Base-by-base conservation (phyloP, 37 sponge, comb jelly and placozoan genomes). In the Agelas oroides region DNA sequence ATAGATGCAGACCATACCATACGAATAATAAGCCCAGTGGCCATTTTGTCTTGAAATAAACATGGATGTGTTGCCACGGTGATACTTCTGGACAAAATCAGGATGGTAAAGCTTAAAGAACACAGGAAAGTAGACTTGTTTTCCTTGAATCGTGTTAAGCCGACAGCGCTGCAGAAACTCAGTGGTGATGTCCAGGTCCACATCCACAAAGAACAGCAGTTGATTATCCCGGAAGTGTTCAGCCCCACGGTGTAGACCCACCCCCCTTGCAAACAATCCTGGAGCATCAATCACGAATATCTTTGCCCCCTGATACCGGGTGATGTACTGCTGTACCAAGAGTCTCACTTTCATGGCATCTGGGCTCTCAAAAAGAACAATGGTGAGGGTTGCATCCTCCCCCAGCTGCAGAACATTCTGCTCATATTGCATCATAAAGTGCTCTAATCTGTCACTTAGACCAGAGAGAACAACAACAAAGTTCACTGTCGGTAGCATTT, bases 11-110 rank as follows among this genome's bases (percentile, higher is more conserved):
- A 94, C 75, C 85, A 91, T 87, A 6, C 91, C 91, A 53, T 80
- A 94, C 15, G 91, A 90, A 41, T 94, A 91, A 82, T 90, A 85
- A 0, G 91, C 91, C 95, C 95, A 94, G 84, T 90, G 91, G n/a
- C 95, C 95, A 8, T 67, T 84, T 52, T 78, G 78, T 28, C 90
- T 75, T n/a, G 84, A 34, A 0, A 88, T 69, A 20, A 76, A 28
- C 24, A 73, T 11, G n/a, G 72, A 53, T 55, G 55, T 23, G 75
- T 88, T 88, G 19, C 79, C 85, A 72, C 23, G 65, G 77, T 81
- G 73, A 69, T 82, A 64, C 52, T 57, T 57, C 24, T 71, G 24
- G 16, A 94, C 88, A 75, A 94, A 90, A 25, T 83, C 82, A 2
- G 60, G 66, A 63, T 90, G 87, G 77, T 88, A 90, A 16, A 90